Evolutionary conservation across 2,888 invertebrate genomes (phyloP).

Genomic region (Caradrina kadenii): DNA sequence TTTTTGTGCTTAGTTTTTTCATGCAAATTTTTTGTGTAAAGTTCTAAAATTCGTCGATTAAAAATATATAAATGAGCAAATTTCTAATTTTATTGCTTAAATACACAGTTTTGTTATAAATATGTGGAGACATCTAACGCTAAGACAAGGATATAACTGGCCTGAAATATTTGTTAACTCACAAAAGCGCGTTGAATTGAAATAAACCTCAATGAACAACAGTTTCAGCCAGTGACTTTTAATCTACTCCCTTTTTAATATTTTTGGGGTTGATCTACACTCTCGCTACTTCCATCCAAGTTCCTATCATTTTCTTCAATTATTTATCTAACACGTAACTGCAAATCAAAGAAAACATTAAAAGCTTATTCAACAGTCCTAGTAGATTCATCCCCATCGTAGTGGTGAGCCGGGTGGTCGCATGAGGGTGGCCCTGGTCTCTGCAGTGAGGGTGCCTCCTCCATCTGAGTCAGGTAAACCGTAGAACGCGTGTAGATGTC

Average conservation of each 20-base stretch:
- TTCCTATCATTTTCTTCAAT: slow-evolving; percentile 40
- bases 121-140: slow-evolving; percentile 49
- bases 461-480: slow-evolving; percentile 80
- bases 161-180: slow-evolving; percentile 15
- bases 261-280: slow-evolving; percentile 26
- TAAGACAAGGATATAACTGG: slow-evolving; percentile 43
- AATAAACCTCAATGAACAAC: slow-evolving; percentile 11
- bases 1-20: slow-evolving; percentile 5
- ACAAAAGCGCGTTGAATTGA: slow-evolving; percentile 27
- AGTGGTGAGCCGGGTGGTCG: slow-evolving; percentile 87
- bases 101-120: slow-evolving; percentile 54
- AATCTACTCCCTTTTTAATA: slow-evolving; percentile 25
- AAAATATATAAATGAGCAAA: slow-evolving; percentile 50
- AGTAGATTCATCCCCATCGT: slow-evolving; percentile 82
- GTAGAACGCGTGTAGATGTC: slow-evolving; percentile 84
- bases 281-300: slow-evolving; percentile 28
- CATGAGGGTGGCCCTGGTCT: slow-evolving; percentile 82
- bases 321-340: slow-evolving; percentile 57
- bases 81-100: slow-evolving; percentile 59
- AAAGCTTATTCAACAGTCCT: slow-evolving; percentile 47
- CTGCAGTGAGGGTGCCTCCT: slow-evolving; percentile 80
- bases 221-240: slow-evolving; percentile 4
- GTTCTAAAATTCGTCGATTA: slow-evolving; percentile 22
- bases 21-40: slow-evolving; percentile 17
- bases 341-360: slow-evolving; percentile 55